Evolutionary conservation across 2,797 vertebrate genomes (phyloP).

Genomic region (Pseudopleuronectes americanus): DNA sequence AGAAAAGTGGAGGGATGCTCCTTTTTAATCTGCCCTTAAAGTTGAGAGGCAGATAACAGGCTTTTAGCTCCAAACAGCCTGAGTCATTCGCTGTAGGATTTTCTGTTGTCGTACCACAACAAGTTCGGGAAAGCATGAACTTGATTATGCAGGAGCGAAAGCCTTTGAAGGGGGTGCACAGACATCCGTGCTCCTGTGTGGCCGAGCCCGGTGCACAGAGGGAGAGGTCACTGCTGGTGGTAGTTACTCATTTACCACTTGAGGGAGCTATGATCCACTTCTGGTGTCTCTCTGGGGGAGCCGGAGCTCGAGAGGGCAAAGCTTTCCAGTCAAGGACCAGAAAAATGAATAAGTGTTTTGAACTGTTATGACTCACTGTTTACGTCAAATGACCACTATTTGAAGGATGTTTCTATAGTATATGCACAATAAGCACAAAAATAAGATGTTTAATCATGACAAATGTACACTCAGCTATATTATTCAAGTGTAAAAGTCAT

Average conservation of each 20-base stretch:
- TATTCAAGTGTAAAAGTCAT: no score
- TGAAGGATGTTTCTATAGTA: neutral
- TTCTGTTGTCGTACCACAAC: slow-evolving; percentile 63
- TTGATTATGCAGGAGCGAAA: slow-evolving; percentile 60
- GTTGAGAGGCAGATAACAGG: slow-evolving; percentile 76
- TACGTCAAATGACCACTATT: neutral
- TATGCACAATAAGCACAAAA: neutral
- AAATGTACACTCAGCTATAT: neutral
- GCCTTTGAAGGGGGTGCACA: slow-evolving; percentile 58
- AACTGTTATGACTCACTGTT: neutral
- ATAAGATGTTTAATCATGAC: neutral
- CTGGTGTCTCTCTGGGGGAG: slow-evolving; percentile 40
- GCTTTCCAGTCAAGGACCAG: slow-evolving; percentile 2
- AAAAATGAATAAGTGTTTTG: neutral
- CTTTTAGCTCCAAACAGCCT: slow-evolving; percentile 71
- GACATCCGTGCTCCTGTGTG: slow-evolving; percentile 18
- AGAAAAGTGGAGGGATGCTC: slow-evolving; percentile 64
- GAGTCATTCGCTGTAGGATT: slow-evolving; percentile 70
- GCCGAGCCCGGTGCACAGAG: neutral
- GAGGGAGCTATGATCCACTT: slow-evolving; percentile 69
- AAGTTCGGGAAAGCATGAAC: slow-evolving; percentile 62
- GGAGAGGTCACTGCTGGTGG: slow-evolving; percentile 16
- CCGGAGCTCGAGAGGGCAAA: neutral
- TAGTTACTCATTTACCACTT: slow-evolving; percentile 54
- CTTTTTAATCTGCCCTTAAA: slow-evolving; percentile 74